phyloP scores from a whole-genome alignment of 2,113 vertebrate genomes.

The Salvelinus alpinus region DNA sequence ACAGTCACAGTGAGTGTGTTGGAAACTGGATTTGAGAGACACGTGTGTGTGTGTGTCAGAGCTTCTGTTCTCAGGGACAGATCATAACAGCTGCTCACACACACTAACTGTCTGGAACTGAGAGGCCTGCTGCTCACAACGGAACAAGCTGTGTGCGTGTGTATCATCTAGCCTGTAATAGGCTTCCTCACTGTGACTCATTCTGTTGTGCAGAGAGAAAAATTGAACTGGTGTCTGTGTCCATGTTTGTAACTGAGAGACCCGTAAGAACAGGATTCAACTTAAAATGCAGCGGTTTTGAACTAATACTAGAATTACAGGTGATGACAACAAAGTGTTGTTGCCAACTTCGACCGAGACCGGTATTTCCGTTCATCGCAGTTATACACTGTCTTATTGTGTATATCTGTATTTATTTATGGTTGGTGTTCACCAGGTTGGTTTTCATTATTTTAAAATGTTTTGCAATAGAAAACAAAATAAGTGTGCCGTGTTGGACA shows the following conservation, averaged over 20 bases:
- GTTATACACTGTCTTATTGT: background rate
- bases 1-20: conserved; percentile 29
- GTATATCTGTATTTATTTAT: conserved; percentile 54
- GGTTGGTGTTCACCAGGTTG: conserved; percentile 18
- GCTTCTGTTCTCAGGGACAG: conserved; percentile 44
- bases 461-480: background rate
- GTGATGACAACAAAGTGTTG: background rate
- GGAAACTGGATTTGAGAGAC: conserved; percentile 61
- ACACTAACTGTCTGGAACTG: conserved; percentile 20
- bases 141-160: conserved; percentile 58
- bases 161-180: conserved; percentile 63
- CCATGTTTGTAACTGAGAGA: conserved; percentile 31
- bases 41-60: conserved; percentile 43
- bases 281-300: background rate
- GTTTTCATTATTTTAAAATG: too few species aligned
- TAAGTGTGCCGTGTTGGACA: too few species aligned
- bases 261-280: conserved; percentile 1
- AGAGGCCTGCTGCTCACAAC: conserved; percentile 36
- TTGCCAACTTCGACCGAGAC: background rate
- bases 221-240: conserved; percentile 32
- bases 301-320: background rate
- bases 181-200: conserved; percentile 62
- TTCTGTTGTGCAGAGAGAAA: conserved; percentile 39
- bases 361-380: background rate
- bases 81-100: conserved; percentile 59